These are phyloP conservation scores for Drosophila ficusphila DNA, from an alignment of 1,140 invertebrate genomes.

Conservation along the genomic window DNA sequence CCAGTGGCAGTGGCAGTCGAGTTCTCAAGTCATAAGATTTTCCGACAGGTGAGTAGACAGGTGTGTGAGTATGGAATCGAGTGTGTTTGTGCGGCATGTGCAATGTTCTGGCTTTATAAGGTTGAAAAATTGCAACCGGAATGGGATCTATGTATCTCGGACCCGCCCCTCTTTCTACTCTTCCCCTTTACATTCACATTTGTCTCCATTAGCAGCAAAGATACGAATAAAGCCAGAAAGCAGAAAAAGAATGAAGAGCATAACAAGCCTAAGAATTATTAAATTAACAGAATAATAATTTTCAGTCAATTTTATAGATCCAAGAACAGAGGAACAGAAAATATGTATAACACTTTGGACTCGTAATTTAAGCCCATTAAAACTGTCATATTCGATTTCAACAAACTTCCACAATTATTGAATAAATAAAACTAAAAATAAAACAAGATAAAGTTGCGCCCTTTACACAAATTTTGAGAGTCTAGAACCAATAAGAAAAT, in stretches of 20 bases:
- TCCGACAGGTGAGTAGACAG: slow-evolving; percentile 23
- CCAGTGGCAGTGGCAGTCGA: slow-evolving; percentile 9
- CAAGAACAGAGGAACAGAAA: not conserved
- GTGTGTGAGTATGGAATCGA: slow-evolving; percentile 10
- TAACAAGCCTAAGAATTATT: slow-evolving; percentile 5
- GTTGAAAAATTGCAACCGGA: slow-evolving; percentile 75
- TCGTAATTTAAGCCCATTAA: too few relatives aligned
- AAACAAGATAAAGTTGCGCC: too few relatives aligned
- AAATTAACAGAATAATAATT: not conserved
- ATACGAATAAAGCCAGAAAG: slow-evolving; percentile 11
- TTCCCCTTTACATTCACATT: slow-evolving; percentile 21
- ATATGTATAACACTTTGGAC: too few relatives aligned
- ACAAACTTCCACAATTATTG: too few relatives aligned
- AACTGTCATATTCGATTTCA: too few relatives aligned
- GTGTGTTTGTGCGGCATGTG: slow-evolving; percentile 41
- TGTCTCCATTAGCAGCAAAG: slow-evolving; percentile 40
- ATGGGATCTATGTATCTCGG: slow-evolving; percentile 51
- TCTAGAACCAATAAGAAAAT: not conserved
- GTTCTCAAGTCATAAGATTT: slow-evolving; percentile 42
- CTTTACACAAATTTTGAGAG: not conserved
- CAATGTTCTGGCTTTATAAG: slow-evolving; percentile 65
- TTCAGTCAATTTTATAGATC: not conserved
- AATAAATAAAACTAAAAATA: too few relatives aligned
- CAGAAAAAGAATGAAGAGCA: slow-evolving; percentile 7
- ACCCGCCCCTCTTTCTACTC: slow-evolving; percentile 9